phyloP scores from a whole-genome alignment of 2,888 invertebrate genomes.

The Pherbina coryleti region DNA sequence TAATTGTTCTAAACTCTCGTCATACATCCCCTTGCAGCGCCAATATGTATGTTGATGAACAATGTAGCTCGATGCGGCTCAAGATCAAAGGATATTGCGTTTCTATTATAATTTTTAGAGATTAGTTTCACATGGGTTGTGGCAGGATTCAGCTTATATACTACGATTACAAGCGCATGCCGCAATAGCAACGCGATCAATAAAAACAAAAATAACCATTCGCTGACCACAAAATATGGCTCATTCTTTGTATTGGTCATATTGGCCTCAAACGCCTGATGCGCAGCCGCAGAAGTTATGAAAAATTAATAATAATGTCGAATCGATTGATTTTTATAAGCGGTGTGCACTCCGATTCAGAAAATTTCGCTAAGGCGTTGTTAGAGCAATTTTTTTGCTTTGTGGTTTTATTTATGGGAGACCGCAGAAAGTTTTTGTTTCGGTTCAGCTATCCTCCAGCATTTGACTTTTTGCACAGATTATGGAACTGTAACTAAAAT shows the following conservation, averaged over 20 bases:
- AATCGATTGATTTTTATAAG: slow-evolving; percentile 65
- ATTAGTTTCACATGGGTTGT: slow-evolving; percentile 63
- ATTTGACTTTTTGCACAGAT: slow-evolving; percentile 23
- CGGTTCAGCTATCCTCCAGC: slow-evolving; percentile 17
- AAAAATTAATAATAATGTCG: slow-evolving; percentile 69
- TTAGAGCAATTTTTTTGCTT: not conserved
- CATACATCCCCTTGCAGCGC: not conserved
- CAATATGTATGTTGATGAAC: not conserved
- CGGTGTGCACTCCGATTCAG: not conserved
- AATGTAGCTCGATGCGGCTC: slow-evolving; percentile 3
- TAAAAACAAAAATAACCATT: slow-evolving; percentile 14
- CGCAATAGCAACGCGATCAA: slow-evolving; percentile 1
- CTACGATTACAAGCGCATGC: slow-evolving; percentile 17
- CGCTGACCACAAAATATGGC: not conserved
- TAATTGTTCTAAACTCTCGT: not conserved
- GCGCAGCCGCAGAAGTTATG: slow-evolving; percentile 65
- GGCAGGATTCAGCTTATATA: slow-evolving; percentile 15
- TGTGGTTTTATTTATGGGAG: not conserved
- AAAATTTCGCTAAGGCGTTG: slow-evolving; percentile 2
- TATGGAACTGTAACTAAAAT: slow-evolving; percentile 60
- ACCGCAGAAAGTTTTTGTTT: slow-evolving; percentile 11
- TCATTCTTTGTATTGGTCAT: slow-evolving; percentile 50
- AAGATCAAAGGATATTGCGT: slow-evolving; percentile 43
- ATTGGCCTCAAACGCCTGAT: slow-evolving; percentile 53
- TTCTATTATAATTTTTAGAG: slow-evolving; percentile 57